Percentiles rank a stretch among this genome's conserved stretches.
Evolutionary conservation across 1,140 invertebrate genomes (phyloP).

Genomic region (Trinorchestia longiramus): DNA sequence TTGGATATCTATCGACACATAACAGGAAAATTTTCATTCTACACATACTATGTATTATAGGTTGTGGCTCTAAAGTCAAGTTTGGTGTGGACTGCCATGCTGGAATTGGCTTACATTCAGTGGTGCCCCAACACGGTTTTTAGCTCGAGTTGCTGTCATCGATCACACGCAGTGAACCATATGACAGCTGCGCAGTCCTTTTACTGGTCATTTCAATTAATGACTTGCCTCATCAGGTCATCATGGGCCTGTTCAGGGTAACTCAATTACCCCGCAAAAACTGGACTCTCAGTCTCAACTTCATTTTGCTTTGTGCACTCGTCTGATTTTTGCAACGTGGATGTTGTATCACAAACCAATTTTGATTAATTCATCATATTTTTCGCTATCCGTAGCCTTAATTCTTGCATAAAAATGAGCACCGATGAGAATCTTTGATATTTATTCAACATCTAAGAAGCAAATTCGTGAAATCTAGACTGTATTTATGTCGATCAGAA

Average conservation of each 20-base stretch:
- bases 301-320: neutral
- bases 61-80: too few relatives aligned
- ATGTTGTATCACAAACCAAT: neutral
- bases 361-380: neutral
- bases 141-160: neutral
- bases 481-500: neutral
- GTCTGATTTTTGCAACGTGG: neutral
- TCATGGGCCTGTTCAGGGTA: constrained; percentile 26
- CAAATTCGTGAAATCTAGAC: neutral
- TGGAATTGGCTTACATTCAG: neutral
- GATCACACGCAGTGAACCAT: neutral
- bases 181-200: neutral
- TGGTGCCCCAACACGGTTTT: neutral
- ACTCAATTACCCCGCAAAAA: constrained; percentile 27
- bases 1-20: too few relatives aligned
- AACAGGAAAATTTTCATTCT: too few relatives aligned
- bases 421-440: neutral
- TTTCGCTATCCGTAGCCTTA: neutral
- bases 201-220: constrained; percentile 46
- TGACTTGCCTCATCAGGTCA: constrained; percentile 44
- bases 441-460: too few relatives aligned
- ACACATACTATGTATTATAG: too few relatives aligned
- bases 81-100: neutral
- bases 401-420: neutral
- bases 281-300: neutral